Evolutionary conservation across 2,888 invertebrate genomes (phyloP), one percentile per base, ranked within the genome.

Genomic region (Strigamia transsilvanica): DNA sequence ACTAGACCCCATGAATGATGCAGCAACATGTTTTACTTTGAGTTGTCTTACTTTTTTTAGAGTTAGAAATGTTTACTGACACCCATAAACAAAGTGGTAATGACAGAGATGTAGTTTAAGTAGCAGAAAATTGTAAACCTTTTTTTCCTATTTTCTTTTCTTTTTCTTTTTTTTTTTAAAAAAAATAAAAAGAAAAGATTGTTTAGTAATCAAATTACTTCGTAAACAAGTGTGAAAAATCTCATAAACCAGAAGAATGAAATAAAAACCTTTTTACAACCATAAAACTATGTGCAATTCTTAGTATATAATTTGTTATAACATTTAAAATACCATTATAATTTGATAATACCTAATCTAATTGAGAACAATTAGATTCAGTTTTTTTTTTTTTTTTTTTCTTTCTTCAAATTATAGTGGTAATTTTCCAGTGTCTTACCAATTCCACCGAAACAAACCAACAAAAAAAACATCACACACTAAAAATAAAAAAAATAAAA

Each of bases 211-310:
- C 73, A 73, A 73, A 13, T 73, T 73, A 73, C 73, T 73, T 66
- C 27, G 73, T 73, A 73, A 73, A 73, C 73, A 73, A 73, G 56
- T 73, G 73, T 73, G 73, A 73, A 73, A 73, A 73, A 73, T 73
- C 73, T 32, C 27, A 73, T 73, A 61, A 61, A 61, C 23, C 61
- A 61, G 21, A 18, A 21, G 46, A 46, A n/a, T 46, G 46, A 46
- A 46, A 46, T n/a, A 56, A 56, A 56, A 56, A 9, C 56, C 2
- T 18, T 56, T 56, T 56, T 73, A 73, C 73, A 32, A 73, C 23
- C 73, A 73, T 73, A 73, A 73, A 32, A 73, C 27, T 27, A 73
- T 27, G 5, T 73, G 13, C 73, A 73, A 73, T 46, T 46, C 56
- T 56, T 56, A 38, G 38, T 38, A 38, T 38, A 38, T 9, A 27